Percentiles rank a stretch among this genome's conserved stretches.
Conservation (phyloP, 2,888 invertebrate species). For the Amblyjoppa proteus region DNA sequence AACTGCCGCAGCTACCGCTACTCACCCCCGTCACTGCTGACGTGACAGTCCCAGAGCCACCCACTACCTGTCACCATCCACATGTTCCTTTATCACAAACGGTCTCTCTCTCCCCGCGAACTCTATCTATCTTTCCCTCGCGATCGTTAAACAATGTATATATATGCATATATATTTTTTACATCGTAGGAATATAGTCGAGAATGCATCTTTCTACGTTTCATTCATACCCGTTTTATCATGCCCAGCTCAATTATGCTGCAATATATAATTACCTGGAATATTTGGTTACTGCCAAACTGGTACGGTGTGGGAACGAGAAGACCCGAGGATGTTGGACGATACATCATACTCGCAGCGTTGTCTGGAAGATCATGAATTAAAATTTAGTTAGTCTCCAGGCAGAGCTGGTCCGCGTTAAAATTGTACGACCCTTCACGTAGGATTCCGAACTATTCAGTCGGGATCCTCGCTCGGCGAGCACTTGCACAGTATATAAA, state of each 20-base stretch:
- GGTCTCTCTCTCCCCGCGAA: constrained; percentile 56
- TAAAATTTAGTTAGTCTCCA: not conserved
- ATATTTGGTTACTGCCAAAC: constrained; percentile 88
- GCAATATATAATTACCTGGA: constrained; percentile 86
- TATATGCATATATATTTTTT: not conserved
- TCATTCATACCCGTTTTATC: constrained; percentile 42
- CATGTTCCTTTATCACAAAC: constrained; percentile 74
- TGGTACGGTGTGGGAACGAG: constrained; percentile 88
- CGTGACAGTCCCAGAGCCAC: constrained; percentile 85
- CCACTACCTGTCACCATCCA: constrained; percentile 84
- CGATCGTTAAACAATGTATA: constrained; percentile 5
- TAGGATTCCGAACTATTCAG: no score
- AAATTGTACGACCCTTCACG: no score
- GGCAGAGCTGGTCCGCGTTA: not conserved
- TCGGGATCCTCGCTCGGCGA: no score
- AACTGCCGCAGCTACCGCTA: constrained; percentile 85
- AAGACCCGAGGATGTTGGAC: constrained; percentile 88
- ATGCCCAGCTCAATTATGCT: constrained; percentile 16
- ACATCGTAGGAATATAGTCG: constrained; percentile 4
- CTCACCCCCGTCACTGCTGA: constrained; percentile 83
- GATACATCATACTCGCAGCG: constrained; percentile 89
- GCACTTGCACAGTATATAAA: no score
- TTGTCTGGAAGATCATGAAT: constrained; percentile 75
- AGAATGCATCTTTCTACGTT: constrained; percentile 25
- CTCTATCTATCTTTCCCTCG: not conserved